These are phyloP conservation scores for Neotragus pygmaeus DNA, from an alignment of 2,113 vertebrate species.

Conservation along the genomic window DNA sequence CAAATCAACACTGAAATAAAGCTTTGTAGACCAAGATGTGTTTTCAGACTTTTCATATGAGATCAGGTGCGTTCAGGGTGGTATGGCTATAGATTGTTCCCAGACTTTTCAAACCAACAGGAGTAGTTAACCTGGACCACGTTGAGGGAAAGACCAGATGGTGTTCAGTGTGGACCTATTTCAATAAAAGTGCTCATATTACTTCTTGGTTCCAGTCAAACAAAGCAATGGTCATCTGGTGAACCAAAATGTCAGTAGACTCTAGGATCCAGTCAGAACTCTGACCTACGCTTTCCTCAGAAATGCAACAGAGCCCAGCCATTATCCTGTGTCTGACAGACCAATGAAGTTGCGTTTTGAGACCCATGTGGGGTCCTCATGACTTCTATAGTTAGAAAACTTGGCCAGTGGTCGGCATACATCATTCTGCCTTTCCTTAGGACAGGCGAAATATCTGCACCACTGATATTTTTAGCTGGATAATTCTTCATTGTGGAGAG, in stretches of 20 bases:
- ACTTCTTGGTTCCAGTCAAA: not conserved
- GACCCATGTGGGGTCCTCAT: not conserved
- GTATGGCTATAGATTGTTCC: not conserved
- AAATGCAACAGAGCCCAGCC: not conserved
- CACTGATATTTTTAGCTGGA: not conserved
- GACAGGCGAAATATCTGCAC: not conserved
- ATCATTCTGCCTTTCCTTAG: not conserved
- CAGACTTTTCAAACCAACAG: not conserved
- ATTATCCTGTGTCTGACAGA: not conserved
- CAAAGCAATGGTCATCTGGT: not conserved
- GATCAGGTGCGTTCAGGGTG: not conserved
- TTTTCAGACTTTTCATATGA: not conserved
- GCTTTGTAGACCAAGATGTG: not conserved
- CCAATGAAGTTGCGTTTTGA: not conserved
- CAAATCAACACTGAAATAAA: not conserved
- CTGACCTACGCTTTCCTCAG: not conserved
- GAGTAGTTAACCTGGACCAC: not conserved
- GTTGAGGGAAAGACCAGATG: not conserved
- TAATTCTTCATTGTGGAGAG: not conserved
- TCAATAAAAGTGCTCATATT: not conserved
- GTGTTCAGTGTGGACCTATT: not conserved
- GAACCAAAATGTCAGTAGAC: not conserved
- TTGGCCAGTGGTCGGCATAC: not conserved
- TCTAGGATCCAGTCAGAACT: not conserved
- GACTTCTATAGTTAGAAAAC: not conserved